These are phyloP conservation scores for Alosa sapidissima DNA, from an alignment of 2,797 vertebrate species.

Conservation along the genomic window DNA sequence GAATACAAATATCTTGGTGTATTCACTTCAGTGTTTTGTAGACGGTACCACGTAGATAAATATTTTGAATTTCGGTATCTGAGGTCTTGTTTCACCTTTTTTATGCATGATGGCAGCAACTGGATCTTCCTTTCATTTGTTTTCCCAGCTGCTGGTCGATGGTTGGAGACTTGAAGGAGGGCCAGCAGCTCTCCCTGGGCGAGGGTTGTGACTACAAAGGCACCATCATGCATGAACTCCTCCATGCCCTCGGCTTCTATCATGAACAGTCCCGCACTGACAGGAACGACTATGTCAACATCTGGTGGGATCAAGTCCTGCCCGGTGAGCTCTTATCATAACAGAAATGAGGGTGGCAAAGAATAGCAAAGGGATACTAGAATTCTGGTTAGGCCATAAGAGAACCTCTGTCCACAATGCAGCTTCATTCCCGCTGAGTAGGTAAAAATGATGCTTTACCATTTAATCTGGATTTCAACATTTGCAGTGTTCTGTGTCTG, in stretches of 20 bases:
- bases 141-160: slow-evolving; percentile 74
- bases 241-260: slow-evolving; percentile 41
- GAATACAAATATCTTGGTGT: not conserved
- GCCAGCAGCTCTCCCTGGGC: slow-evolving; percentile 74
- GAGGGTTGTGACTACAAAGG: slow-evolving; percentile 67
- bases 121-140: not conserved
- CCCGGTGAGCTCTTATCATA: not conserved
- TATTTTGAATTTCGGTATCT: not conserved
- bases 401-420: not conserved
- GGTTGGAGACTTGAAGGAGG: slow-evolving; percentile 67
- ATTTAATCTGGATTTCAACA: too few relatives aligned
- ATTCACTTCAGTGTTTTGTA: not conserved
- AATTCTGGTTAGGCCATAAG: not conserved
- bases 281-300: slow-evolving; percentile 38
- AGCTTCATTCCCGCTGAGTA: not conserved
- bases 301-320: slow-evolving; percentile 34
- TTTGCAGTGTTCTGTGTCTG: not conserved
- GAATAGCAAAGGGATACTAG: not conserved
- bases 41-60: not conserved
- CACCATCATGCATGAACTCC: slow-evolving; percentile 56
- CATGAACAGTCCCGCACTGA: slow-evolving; percentile 40
- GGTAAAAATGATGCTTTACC: not conserved
- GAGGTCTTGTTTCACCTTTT: not conserved
- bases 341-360: not conserved
- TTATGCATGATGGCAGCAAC: not conserved